A percentile compares a stretch with the other conserved stretches of the same genome.
phyloP scores from a whole-genome alignment of 2,113 vertebrate species.

The Lichenostomus cassidix region DNA sequence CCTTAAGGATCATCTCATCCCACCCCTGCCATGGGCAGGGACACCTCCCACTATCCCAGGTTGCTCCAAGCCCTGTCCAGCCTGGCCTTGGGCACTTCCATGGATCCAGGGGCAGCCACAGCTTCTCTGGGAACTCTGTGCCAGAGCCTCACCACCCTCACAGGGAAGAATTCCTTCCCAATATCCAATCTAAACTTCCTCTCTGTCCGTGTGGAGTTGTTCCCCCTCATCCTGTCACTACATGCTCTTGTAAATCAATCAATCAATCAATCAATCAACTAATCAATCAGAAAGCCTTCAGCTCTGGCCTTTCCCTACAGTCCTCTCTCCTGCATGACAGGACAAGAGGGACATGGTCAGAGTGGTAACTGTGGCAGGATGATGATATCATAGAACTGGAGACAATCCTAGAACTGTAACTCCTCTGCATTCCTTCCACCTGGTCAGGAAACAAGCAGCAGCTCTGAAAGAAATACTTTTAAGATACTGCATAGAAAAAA shows the following conservation, averaged over 20 bases:
- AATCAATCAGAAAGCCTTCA: background rate
- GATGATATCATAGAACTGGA: background rate
- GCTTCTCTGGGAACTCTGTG: background rate
- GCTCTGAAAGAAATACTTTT: background rate
- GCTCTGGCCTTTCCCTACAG: background rate
- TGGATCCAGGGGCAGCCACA: background rate
- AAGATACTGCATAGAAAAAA: background rate
- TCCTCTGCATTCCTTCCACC: background rate
- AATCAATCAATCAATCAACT: background rate
- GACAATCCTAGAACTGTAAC: background rate
- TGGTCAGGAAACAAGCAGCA: background rate
- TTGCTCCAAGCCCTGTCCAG: accelerated
- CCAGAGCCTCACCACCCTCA: accelerated
- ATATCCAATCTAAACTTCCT: background rate
- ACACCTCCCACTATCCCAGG: background rate
- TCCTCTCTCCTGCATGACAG: background rate
- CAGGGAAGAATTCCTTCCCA: background rate
- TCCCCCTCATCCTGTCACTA: background rate
- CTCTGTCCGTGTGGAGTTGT: background rate
- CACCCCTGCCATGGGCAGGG: background rate
- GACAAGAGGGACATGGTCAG: background rate
- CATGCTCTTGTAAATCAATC: background rate
- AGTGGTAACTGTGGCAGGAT: background rate
- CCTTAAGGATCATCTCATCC: background rate
- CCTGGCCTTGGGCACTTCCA: background rate